Conservation (phyloP, 2,888 invertebrate species). For the Aleiodes alternator region DNA sequence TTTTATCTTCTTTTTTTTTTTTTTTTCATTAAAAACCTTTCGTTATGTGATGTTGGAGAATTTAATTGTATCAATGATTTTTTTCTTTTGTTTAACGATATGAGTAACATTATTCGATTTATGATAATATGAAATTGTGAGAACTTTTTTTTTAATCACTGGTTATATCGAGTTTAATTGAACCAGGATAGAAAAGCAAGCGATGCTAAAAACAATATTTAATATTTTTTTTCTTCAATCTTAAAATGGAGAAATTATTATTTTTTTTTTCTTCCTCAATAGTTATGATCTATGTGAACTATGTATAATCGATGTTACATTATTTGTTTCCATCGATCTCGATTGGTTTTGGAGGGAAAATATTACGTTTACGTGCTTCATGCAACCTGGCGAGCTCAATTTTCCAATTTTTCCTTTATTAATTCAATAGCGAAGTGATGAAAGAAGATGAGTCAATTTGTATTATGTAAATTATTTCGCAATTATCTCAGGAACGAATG, state of each 20-base stretch:
- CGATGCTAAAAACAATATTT: slow-evolving; percentile 22
- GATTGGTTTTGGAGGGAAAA: slow-evolving; percentile 30
- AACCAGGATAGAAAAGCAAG: slow-evolving; percentile 8
- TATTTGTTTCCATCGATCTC: slow-evolving; percentile 9
- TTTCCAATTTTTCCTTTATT: too few relatives aligned
- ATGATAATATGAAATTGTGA: slow-evolving; percentile 24
- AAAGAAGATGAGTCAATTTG: not conserved
- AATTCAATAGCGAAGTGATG: not conserved
- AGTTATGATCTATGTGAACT: slow-evolving; percentile 18
- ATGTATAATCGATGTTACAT: not conserved
- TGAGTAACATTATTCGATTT: slow-evolving; percentile 27
- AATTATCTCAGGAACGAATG: not conserved
- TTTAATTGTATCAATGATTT: slow-evolving; percentile 13
- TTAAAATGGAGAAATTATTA: slow-evolving; percentile 5
- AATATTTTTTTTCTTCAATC: not conserved
- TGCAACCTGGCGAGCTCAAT: too few relatives aligned
- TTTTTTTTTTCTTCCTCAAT: not conserved
- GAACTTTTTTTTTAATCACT: not conserved
- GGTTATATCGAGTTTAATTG: too few relatives aligned
- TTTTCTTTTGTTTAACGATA: slow-evolving; percentile 14
- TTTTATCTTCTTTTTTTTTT: not conserved
- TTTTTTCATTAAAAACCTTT: slow-evolving; percentile 7
- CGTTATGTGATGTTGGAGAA: not conserved
- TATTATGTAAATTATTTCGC: not conserved
- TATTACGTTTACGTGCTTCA: not conserved